Evolutionary conservation across 1,140 invertebrate genomes (phyloP), one percentile per base, ranked within the genome.

Genomic region (Steinernema feltiae): DNA sequence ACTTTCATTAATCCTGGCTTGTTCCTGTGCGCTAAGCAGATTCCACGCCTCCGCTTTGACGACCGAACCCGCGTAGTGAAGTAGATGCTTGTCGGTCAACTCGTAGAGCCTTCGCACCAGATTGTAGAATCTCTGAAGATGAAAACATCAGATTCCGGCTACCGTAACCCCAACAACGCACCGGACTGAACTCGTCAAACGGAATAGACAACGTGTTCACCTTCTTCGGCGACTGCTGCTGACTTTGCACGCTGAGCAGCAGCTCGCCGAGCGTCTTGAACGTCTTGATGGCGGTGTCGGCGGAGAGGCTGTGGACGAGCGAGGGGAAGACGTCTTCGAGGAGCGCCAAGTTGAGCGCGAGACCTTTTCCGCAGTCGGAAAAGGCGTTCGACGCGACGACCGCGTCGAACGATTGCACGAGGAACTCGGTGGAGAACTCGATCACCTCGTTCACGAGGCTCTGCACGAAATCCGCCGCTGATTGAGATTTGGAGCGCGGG

Each of bases 41-140:
- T 27, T 24, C 80, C 83, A 85, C 12, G 79, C 80, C 2, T 82
- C 76, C 15, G 76, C 75, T 35, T 86, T 81, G 32, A 86, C 78
- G 0, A 85, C 83, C 0, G 84, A 84, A 31, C 76, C 79, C 12
- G 83, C 83, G 74, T 84, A 85, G 63, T 85, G 83, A 0, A 85
- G 76, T 1, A 85, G 72, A 76, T 86, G 83, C 24, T 78, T 83
- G 31, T 85, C 84, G 15, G 74, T 32, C 18, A 86, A 31, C 17
- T 86, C 82, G 30, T 70, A 83, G 18, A 85, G 31, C 18, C 83
- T 78, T 30, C 76, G 75, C 46, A 84, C 78, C 27, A 85, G 71
- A 32, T 82, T 69, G 3, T 77, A 30, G 74, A 85, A 85, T 1
- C 82, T 70, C 83, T 86, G 63, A 48, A 86, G 73, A n/a, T 46